Conservation (phyloP, 2,888 invertebrate species). For the Catocala nupta region DNA sequence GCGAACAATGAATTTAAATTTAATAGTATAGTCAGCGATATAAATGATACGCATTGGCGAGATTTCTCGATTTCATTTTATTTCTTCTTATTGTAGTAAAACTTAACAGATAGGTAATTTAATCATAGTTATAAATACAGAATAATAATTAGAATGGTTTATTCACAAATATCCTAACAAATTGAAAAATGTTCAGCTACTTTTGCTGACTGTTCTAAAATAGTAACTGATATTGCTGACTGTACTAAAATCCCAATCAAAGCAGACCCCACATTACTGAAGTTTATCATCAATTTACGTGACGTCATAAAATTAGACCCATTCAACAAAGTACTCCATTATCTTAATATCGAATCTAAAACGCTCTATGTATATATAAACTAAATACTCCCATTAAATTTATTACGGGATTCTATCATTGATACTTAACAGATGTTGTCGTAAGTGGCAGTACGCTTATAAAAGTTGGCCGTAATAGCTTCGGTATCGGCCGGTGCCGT, state of each 20-base stretch:
- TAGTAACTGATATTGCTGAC: no score
- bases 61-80: no score
- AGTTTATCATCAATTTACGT: constrained; percentile 34
- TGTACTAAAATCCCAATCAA: constrained; percentile 3
- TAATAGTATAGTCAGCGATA: background rate
- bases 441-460: constrained; percentile 35
- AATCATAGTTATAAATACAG: no score
- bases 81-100: no score
- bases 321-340: constrained; percentile 29
- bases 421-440: constrained; percentile 53
- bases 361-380: constrained; percentile 48
- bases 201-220: no score
- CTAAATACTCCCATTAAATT: constrained; percentile 50
- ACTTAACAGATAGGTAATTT: no score
- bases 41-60: no score
- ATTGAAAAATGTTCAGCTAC: no score
- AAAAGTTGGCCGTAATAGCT: constrained; percentile 47
- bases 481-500: constrained; percentile 49
- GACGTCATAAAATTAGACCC: constrained; percentile 37
- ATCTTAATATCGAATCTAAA: constrained; percentile 52
- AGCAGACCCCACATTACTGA: constrained; percentile 7
- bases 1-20: background rate
- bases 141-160: no score
- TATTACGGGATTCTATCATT: constrained; percentile 51
- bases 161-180: no score